A percentile compares a stretch with the other conserved stretches of the same genome.
Conservation (phyloP, 2,113 vertebrate genomes). For the Tachysurus vachellii region DNA sequence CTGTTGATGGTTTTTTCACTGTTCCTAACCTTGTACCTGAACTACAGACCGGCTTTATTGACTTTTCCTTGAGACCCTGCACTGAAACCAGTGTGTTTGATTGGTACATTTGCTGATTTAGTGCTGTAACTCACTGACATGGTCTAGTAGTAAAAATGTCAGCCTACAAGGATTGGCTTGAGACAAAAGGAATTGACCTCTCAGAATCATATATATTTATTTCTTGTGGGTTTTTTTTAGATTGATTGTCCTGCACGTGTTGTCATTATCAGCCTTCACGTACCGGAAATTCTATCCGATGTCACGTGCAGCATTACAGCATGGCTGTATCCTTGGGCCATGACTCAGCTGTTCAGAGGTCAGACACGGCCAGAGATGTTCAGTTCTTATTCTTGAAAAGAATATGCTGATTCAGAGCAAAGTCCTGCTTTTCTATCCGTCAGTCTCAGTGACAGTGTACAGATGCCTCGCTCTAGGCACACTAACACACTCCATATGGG, state of each 20-base stretch:
- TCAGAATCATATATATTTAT: not conserved
- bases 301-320: not conserved
- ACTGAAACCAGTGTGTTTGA: constrained; percentile 6
- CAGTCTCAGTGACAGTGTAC: constrained; percentile 6
- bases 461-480: constrained; percentile 32
- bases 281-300: not conserved
- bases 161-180: not conserved
- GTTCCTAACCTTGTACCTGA: not conserved
- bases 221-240: not conserved
- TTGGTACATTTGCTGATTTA: constrained; percentile 19
- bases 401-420: not conserved
- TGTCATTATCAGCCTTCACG: not conserved
- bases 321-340: not conserved
- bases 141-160: not conserved
- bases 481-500: constrained; percentile 37
- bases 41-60: constrained; percentile 17
- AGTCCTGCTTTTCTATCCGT: not conserved
- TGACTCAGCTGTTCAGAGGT: not conserved
- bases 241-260: not conserved
- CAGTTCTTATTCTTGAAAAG: constrained; percentile 13
- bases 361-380: not conserved
- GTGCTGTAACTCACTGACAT: not conserved
- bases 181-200: not conserved
- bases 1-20: not conserved
- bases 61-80: not conserved